These are phyloP conservation scores for Clarias platycephalus DNA, from an alignment of 2,797 vertebrate genomes.

Conservation along the genomic window DNA sequence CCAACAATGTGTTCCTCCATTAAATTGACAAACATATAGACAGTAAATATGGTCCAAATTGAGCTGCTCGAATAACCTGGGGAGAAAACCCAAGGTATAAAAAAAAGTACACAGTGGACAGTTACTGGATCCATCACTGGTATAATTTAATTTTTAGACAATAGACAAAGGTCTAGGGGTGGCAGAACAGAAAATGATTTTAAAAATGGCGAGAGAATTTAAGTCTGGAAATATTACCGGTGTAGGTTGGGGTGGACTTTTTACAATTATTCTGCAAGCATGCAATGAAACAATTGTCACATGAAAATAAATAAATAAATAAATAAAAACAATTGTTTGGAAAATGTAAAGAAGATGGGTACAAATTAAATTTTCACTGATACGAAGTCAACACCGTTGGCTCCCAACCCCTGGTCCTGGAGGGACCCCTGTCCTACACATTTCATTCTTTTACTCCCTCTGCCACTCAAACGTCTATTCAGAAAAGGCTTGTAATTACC, in stretches of 20 bases:
- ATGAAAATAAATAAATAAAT: background rate
- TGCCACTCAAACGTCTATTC: no score
- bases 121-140: slow-evolving; percentile 73
- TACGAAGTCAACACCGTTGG: no score
- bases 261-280: background rate
- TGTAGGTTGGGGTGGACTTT: background rate
- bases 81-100: slow-evolving; percentile 54
- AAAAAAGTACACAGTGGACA: slow-evolving; percentile 69
- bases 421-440: no score
- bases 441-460: no score
- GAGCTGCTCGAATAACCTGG: slow-evolving; percentile 76
- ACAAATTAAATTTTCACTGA: no score
- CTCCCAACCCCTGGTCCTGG: no score
- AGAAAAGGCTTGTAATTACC: no score
- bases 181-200: slow-evolving; percentile 73
- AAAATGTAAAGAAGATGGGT: background rate
- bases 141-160: slow-evolving; percentile 75
- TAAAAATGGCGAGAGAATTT: slow-evolving; percentile 61
- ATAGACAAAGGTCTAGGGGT: slow-evolving; percentile 67
- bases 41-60: slow-evolving; percentile 80
- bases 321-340: background rate
- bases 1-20: slow-evolving; percentile 56
- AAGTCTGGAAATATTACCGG: slow-evolving; percentile 23
- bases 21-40: slow-evolving; percentile 82
- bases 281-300: slow-evolving; percentile 1